Conservation (phyloP, 2,888 invertebrate genomes). For the Hypomecis atomaria region DNA sequence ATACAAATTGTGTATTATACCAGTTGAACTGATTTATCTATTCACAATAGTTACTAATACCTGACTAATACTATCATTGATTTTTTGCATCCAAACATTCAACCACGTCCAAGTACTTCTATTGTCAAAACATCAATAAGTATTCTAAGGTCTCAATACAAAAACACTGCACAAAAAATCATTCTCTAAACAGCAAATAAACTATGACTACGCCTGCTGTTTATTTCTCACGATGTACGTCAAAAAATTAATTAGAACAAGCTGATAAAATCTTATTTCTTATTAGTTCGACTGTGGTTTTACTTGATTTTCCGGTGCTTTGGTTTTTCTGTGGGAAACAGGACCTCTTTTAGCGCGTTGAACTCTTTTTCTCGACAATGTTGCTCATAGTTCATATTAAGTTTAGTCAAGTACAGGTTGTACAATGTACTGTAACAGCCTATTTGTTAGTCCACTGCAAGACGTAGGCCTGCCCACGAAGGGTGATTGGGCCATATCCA, state of each 20-base stretch:
- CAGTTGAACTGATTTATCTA: too few relatives aligned
- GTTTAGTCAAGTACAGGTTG: too few relatives aligned
- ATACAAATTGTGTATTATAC: too few relatives aligned
- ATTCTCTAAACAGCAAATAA: not conserved
- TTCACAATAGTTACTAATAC: too few relatives aligned
- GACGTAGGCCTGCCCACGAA: too few relatives aligned
- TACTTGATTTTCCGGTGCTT: not conserved
- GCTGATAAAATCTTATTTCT: constrained; percentile 26
- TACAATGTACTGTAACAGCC: too few relatives aligned
- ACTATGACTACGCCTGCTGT: not conserved
- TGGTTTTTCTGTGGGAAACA: not conserved
- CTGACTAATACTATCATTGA: too few relatives aligned
- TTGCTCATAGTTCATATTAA: not conserved
- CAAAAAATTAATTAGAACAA: constrained; percentile 30
- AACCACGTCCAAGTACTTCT: not conserved
- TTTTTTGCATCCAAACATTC: too few relatives aligned
- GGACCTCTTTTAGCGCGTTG: not conserved
- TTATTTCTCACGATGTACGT: constrained; percentile 32
- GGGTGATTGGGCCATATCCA: too few relatives aligned
- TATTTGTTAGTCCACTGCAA: too few relatives aligned
- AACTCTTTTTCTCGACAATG: not conserved
- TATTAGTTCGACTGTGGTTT: not conserved
- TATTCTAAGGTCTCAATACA: constrained; percentile 13
- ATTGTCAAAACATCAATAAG: constrained; percentile 21
- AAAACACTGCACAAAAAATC: constrained; percentile 22